Conservation (phyloP, 2,888 invertebrate species). For the Cephalotes varians region DNA sequence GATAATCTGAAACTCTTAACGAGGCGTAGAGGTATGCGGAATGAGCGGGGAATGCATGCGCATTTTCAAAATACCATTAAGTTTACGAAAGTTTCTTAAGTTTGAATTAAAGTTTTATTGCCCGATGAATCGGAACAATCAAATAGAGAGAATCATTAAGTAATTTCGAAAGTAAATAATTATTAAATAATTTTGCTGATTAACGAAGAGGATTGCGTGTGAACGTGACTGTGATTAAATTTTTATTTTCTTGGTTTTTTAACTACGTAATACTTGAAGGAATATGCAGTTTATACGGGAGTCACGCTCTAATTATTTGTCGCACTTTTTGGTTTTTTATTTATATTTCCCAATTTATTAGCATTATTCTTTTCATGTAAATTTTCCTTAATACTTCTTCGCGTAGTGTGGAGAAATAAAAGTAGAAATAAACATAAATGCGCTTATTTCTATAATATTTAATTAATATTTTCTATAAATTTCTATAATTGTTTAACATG, state of each 20-base stretch:
- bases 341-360: neutral
- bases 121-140: constrained; percentile 18
- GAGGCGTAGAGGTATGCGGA: constrained; percentile 15
- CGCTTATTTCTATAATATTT: neutral
- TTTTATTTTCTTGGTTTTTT: neutral
- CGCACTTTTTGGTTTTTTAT: neutral
- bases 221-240: neutral
- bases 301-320: too few relatives aligned
- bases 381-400: neutral
- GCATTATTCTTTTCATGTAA: neutral
- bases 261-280: neutral
- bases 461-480: too few relatives aligned
- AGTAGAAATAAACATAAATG: too few relatives aligned
- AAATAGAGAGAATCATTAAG: neutral
- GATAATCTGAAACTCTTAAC: constrained; percentile 51
- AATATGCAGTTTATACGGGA: neutral
- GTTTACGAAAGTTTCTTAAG: constrained; percentile 18
- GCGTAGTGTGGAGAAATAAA: neutral
- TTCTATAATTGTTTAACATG: too few relatives aligned
- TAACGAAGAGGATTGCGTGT: neutral
- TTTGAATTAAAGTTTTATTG: constrained; percentile 33
- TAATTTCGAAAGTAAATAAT: too few relatives aligned
- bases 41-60: neutral
- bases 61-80: constrained; percentile 35
- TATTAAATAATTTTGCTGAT: neutral